Percentiles rank a stretch among this genome's conserved stretches.
These are phyloP conservation scores for Drosophila recens DNA, from an alignment of 2,888 invertebrate genomes.

Conservation along the genomic window DNA sequence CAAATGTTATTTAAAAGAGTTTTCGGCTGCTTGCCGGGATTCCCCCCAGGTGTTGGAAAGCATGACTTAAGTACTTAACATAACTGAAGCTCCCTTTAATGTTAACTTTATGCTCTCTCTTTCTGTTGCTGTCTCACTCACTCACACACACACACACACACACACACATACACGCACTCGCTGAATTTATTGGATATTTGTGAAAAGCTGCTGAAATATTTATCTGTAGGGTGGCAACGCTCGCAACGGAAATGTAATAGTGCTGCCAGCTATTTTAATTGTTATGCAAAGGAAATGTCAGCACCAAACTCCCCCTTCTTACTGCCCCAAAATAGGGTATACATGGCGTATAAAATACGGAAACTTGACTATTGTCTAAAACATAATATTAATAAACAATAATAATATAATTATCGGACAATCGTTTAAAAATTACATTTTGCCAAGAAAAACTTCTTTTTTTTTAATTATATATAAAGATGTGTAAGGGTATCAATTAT, in stretches of 20 bases:
- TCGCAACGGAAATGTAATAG: slow-evolving; percentile 28
- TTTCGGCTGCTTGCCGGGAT: not conserved
- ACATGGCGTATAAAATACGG: slow-evolving; percentile 5
- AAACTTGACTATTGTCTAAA: not conserved
- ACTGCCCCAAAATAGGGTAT: not conserved
- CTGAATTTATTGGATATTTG: slow-evolving; percentile 11
- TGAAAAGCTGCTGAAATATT: slow-evolving; percentile 40
- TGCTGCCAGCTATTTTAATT: slow-evolving; percentile 70
- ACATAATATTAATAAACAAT: too few species aligned
- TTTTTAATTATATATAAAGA: too few species aligned
- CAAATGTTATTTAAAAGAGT: not conserved
- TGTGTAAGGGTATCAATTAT: not conserved
- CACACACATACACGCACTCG: slow-evolving; percentile 2
- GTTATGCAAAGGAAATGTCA: slow-evolving; percentile 67
- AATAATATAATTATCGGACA: too few species aligned
- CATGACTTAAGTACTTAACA: slow-evolving; percentile 10
- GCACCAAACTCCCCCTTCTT: not conserved
- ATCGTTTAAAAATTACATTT: too few species aligned
- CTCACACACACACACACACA: slow-evolving; percentile 1
- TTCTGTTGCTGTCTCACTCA: not conserved
- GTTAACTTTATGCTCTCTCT: not conserved
- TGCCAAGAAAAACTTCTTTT: too few species aligned
- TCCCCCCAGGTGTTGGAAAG: not conserved
- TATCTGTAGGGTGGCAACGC: slow-evolving; percentile 19
- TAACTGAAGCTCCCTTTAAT: slow-evolving; percentile 6